Evolutionary conservation across 2,797 vertebrate species (phyloP), one percentile per base, ranked within the genome.

Genomic region (Brotula barbata): DNA sequence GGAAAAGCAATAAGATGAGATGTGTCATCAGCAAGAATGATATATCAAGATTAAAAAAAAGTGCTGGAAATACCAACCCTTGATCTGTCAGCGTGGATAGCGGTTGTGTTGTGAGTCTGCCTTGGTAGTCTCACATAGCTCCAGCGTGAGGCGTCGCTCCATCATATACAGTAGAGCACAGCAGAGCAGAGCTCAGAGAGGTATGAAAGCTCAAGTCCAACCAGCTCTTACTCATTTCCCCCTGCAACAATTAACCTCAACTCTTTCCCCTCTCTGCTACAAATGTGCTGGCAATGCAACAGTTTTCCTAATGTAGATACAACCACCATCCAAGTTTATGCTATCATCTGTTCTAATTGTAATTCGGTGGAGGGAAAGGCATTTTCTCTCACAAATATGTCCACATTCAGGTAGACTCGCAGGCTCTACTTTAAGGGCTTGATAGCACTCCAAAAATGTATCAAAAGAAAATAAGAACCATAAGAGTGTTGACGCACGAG

Each of bases 21-120:
- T 61, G 56, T 23, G 60, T 82, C 75, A 62, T 77, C 50, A 71
- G 46, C 64, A 73, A 72, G 69, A 65, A 58, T 78, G 76, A 73
- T 82, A 78, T 52, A 68, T 86, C 71, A 56, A 76, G 61, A 72
- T 64, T n/a, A n/a, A n/a, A n/a, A 36, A 75, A 84, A 77, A 76
- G 75, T 71, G 69, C 49, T 52, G 82, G 54, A 81, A 84, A 87
- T 65, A 77, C 66, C 71, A 81, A 76, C 62, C 56, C 64, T 80
- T 65, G 68, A 81, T 74, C 75, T 82, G 82, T 85, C 86, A 71
- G 53, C 57, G 73, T 90, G 77, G 89, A 80, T 81, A 81, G 88
- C 74, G 64, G 71, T 23, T 41, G 52, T 64, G 71, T 72, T 61
- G 52, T 45, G 63, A 78, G 71, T 59, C 62, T 50, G 67, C 53